A percentile compares a stretch with the other conserved stretches of the same genome.
These are phyloP conservation scores for Perccottus glenii DNA, from an alignment of 2,113 vertebrate species.

Conservation along the genomic window DNA sequence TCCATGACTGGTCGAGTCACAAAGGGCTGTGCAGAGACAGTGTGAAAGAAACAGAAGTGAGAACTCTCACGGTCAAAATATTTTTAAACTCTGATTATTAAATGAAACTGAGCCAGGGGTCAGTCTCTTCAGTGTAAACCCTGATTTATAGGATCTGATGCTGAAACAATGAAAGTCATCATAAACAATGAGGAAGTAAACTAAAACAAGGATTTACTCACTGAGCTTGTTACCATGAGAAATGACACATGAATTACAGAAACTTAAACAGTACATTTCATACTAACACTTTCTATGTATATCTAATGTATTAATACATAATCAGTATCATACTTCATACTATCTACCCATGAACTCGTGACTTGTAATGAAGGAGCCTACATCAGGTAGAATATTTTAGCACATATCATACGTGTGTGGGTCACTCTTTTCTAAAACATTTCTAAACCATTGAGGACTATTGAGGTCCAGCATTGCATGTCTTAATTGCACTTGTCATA, in stretches of 20 bases:
- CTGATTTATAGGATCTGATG: not conserved
- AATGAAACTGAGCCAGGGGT: not conserved
- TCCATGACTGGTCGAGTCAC: conserved; percentile 80
- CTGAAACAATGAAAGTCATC: not conserved
- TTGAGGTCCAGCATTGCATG: too few relatives aligned
- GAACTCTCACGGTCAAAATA: conserved; percentile 20
- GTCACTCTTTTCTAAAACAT: too few relatives aligned
- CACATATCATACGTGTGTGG: too few relatives aligned
- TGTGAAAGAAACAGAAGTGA: conserved; percentile 34
- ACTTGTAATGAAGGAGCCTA: too few relatives aligned
- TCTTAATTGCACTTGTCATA: too few relatives aligned
- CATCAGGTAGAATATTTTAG: too few relatives aligned
- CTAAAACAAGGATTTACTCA: conserved; percentile 4
- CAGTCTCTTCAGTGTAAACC: too few relatives aligned
- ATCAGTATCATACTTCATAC: too few relatives aligned
- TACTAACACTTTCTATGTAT: not conserved
- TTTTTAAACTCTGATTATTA: conserved; percentile 20
- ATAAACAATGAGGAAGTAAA: conserved; percentile 4
- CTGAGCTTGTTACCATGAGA: conserved; percentile 18
- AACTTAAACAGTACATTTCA: not conserved
- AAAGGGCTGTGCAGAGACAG: conserved; percentile 20
- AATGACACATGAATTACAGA: conserved; percentile 16
- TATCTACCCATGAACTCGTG: too few relatives aligned
- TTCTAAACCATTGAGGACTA: too few relatives aligned
- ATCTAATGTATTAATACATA: too few relatives aligned